Conservation (phyloP, 1,140 invertebrate species). For the Eufriesea mexicana region DNA sequence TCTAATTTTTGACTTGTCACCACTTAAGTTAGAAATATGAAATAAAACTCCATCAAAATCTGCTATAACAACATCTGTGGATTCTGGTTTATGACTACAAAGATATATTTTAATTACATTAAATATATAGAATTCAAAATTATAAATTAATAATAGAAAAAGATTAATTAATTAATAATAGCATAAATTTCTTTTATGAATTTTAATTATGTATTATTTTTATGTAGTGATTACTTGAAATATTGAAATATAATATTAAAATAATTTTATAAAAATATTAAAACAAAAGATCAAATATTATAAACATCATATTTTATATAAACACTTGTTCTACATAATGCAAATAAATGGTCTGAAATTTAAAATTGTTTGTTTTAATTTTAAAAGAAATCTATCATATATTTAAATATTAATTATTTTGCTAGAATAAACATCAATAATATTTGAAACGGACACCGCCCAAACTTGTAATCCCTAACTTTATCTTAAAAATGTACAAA, state of each 20-base stretch:
- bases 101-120: conserved; percentile 22
- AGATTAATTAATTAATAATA: background rate
- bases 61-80: conserved; percentile 95
- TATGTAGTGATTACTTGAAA: background rate
- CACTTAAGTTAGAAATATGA: conserved; percentile 98
- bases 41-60: conserved; percentile 99
- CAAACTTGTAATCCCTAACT: conserved; percentile 36
- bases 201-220: background rate
- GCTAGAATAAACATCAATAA: conserved; percentile 7
- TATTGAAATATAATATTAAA: background rate
- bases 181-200: background rate
- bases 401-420: background rate
- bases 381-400: background rate
- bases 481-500: conserved; percentile 52
- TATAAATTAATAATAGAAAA: background rate
- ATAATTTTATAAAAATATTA: background rate
- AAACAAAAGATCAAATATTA: background rate
- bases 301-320: background rate
- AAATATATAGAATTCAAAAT: background rate
- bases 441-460: conserved; percentile 65
- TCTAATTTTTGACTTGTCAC: conserved; percentile 97
- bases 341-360: background rate
- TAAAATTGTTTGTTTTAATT: background rate
- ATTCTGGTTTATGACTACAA: conserved; percentile 96
- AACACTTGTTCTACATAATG: background rate